A percentile compares a stretch with the other conserved stretches of the same genome.
phyloP scores from a whole-genome alignment of 2,113 vertebrate genomes.

The Nesoenas mayeri region DNA sequence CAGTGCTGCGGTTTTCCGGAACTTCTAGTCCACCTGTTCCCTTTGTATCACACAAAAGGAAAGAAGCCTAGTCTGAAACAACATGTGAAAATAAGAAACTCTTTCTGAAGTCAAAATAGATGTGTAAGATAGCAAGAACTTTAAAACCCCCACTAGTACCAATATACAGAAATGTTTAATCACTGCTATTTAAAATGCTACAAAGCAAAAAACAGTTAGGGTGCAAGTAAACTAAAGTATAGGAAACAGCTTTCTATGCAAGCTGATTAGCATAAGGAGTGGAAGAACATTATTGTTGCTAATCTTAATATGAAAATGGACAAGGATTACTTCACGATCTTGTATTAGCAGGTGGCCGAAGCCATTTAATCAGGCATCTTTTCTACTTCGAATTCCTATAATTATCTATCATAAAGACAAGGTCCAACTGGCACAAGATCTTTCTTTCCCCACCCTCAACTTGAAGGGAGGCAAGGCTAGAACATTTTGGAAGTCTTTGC shows the following conservation, averaged over 20 bases:
- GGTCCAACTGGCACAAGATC: neutral
- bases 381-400: neutral
- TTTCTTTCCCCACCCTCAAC: neutral
- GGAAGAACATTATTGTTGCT: neutral
- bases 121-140: neutral
- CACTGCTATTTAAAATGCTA: neutral
- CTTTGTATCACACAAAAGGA: neutral
- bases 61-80: neutral
- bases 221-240: neutral
- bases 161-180: neutral
- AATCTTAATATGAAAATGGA: constrained; percentile 18
- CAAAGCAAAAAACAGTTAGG: neutral
- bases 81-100: neutral
- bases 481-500: neutral
- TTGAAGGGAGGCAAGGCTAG: neutral
- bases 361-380: neutral
- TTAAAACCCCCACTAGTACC: neutral
- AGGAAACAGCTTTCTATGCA: neutral
- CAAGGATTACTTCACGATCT: neutral
- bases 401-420: neutral
- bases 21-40: neutral
- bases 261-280: neutral
- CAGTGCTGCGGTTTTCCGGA: neutral
- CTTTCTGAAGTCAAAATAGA: neutral
- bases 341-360: neutral